Evolutionary conservation across 2,113 vertebrate genomes (phyloP), one percentile per base, ranked within the genome.

Genomic region (Actenoides hombroni): DNA sequence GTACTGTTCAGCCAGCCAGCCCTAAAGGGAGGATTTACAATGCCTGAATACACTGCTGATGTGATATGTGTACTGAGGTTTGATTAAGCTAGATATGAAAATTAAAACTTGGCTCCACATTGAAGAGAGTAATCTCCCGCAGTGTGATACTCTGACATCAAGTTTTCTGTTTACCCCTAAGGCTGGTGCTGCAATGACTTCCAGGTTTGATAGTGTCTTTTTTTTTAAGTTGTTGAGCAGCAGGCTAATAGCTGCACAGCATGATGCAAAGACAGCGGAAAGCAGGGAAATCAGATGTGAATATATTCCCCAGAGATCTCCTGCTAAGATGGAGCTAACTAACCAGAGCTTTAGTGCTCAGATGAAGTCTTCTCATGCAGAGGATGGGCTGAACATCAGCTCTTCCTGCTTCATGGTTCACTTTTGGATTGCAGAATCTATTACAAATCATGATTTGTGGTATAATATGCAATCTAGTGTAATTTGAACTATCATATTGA

Each of bases 111-210:
- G 48, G 83, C 85, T 98, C 59, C 88, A 85, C 96, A 79, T 37
- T 93, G 83, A 88, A 87, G 85, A 95, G 85, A 97, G 83, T 51
- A 64, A 86, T 88, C 94, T 97, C 95, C 96, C 23, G 68, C 95
- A 82, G 98, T 92, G 93, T 96, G 94, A 96, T 65, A 71, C 92
- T 92, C 54, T 91, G 93, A 97, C 97, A 98, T 91, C 94, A 90
- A 97, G 97, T 95, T 97, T 97, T 98, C 97, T 98, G 98, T 98
- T 98, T 98, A 98, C 96, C 98, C 98, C 98, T 97, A 97, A 98
- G 98, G 98, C 98, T 98, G 96, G 85, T 95, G 73, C 82, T 81
- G 96, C 97, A 96, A 94, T 95, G 97, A 97, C 97, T 98, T 94
- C 93, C 89, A 97, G 97, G 95, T 98, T 98, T 98, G 98, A 98